Percentiles rank a stretch among this genome's conserved stretches.
Evolutionary conservation across 35 echinoderm and acorn worm species (phyloP).

Genomic region (Lytechinus pictus): DNA sequence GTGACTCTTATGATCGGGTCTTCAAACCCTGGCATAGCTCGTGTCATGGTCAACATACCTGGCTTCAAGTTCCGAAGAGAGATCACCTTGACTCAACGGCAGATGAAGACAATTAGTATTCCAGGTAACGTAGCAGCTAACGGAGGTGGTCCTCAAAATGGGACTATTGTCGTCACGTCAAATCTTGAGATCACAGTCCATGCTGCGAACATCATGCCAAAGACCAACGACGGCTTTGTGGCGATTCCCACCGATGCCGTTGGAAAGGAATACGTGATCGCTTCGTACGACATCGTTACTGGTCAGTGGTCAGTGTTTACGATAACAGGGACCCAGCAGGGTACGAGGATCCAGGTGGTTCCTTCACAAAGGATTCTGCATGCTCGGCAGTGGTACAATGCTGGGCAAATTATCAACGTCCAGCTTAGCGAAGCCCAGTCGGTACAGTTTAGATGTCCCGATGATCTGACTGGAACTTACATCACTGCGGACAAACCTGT

Average conservation of each 20-base stretch:
- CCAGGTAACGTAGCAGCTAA: constrained; percentile 61
- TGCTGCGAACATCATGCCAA: constrained; percentile 66
- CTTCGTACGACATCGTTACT: constrained; percentile 79
- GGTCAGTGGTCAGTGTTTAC: constrained; percentile 72
- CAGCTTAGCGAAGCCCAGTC: constrained; percentile 61
- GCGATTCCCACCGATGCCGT: constrained; percentile 77
- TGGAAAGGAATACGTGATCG: constrained; percentile 79
- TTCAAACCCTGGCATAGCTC: constrained; percentile 50
- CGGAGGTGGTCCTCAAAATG: constrained; percentile 82
- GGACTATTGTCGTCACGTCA: constrained; percentile 63
- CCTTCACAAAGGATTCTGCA: constrained; percentile 45
- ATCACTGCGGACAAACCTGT: constrained; percentile 72
- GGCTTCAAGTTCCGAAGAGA: constrained; percentile 53
- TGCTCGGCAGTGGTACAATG: constrained; percentile 48
- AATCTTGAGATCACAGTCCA: constrained; percentile 68
- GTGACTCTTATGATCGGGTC: constrained; percentile 72
- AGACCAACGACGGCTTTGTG: constrained; percentile 81
- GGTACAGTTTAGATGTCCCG: constrained; percentile 74
- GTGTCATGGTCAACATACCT: constrained; percentile 60
- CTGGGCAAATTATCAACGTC: constrained; percentile 64
- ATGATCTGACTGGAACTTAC: constrained; percentile 82
- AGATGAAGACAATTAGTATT: constrained; percentile 49
- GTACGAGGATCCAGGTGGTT: constrained; percentile 69
- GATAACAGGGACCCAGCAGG: constrained; percentile 69
- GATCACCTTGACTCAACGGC: constrained; percentile 33